phyloP scores from a whole-genome alignment of 2,797 vertebrate species.

The Sphenodon punctatus region DNA sequence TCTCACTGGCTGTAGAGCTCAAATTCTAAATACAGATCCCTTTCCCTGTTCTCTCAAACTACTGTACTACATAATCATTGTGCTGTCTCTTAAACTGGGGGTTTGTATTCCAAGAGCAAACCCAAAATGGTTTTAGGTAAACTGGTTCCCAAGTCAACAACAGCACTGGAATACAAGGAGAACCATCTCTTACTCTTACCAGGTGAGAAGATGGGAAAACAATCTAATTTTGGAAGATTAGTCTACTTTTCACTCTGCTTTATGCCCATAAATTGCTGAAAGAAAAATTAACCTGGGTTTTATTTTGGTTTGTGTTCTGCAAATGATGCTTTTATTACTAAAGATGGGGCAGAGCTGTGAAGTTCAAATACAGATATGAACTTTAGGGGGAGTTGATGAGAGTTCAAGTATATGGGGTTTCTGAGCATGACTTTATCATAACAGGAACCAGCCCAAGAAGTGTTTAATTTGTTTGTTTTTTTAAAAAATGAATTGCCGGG shows the following conservation, averaged over 20 bases:
- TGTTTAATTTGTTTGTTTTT: no score
- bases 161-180: neutral
- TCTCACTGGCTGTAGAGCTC: no score
- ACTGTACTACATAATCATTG: neutral
- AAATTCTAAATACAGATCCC: no score
- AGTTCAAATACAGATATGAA: neutral
- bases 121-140: slow-evolving; percentile 52
- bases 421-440: neutral
- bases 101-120: slow-evolving; percentile 16
- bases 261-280: fast-evolving
- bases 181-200: neutral
- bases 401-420: neutral
- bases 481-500: no score
- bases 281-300: neutral
- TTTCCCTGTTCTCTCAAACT: no score
- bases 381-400: neutral
- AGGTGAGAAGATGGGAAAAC: no score
- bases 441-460: neutral
- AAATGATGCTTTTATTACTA: neutral
- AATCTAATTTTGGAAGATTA: no score
- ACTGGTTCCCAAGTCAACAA: slow-evolving; percentile 36
- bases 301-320: no score
- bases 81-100: neutral
- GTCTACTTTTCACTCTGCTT: neutral
- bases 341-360: neutral